Percentiles rank a stretch among this genome's conserved stretches.
These are phyloP conservation scores for Pitta sordida DNA, from an alignment of 2,113 vertebrate species.

Conservation along the genomic window DNA sequence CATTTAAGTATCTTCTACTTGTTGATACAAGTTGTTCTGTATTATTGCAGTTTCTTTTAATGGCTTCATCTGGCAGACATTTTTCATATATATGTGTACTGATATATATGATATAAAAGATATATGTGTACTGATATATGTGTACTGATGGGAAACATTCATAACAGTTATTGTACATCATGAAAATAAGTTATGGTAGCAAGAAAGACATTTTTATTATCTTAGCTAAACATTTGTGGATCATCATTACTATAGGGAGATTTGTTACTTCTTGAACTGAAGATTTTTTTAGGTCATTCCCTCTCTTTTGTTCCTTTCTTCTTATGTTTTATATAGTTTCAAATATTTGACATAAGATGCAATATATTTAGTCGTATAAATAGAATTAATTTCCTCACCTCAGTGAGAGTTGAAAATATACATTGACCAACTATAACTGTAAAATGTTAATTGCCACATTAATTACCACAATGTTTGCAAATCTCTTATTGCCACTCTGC, in stretches of 20 bases:
- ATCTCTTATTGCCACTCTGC: not conserved
- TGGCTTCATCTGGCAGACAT: not conserved
- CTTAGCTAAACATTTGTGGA: constrained; percentile 24
- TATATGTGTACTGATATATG: constrained; percentile 24
- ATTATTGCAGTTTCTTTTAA: not conserved
- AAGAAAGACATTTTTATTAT: constrained; percentile 43
- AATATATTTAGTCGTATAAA: not conserved
- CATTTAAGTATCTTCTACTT: not conserved
- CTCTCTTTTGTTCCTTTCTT: not conserved
- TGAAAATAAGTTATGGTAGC: constrained; percentile 24
- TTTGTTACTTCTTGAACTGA: not conserved
- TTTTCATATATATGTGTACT: not conserved
- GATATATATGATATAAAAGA: too few relatives aligned
- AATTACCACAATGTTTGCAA: not conserved
- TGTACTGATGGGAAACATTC: constrained; percentile 39
- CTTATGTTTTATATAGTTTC: not conserved
- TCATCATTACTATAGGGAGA: not conserved
- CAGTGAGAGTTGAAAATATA: not conserved
- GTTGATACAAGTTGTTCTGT: not conserved
- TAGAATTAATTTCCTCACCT: not conserved
- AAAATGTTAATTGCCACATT: not conserved
- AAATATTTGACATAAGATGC: not conserved
- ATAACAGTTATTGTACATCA: constrained; percentile 11
- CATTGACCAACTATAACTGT: not conserved
- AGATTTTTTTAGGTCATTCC: not conserved